Conservation (phyloP, 2,888 invertebrate genomes). For the Mellilla xanthometata region DNA sequence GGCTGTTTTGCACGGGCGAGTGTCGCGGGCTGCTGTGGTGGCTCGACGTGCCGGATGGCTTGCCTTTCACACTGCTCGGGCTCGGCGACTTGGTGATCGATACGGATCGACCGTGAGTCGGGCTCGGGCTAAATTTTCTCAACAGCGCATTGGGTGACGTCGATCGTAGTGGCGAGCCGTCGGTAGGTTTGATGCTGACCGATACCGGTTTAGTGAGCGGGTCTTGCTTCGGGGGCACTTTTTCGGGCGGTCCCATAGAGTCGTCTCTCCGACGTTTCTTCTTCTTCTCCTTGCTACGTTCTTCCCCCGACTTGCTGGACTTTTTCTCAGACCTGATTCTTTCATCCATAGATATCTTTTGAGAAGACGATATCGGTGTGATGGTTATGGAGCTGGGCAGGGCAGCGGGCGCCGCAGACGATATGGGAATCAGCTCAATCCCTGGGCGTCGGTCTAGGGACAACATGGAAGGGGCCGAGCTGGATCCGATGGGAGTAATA, state of each 20-base stretch:
- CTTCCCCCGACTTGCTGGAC: constrained; percentile 70
- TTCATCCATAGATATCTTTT: constrained; percentile 74
- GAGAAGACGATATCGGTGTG: constrained; percentile 88
- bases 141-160: constrained; percentile 86
- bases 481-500: constrained; percentile 78
- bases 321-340: constrained; percentile 73
- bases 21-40: constrained; percentile 88
- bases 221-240: constrained; percentile 89
- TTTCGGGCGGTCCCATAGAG: constrained; percentile 92
- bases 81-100: constrained; percentile 85
- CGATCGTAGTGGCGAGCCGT: constrained; percentile 84
- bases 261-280: constrained; percentile 89
- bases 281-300: constrained; percentile 85
- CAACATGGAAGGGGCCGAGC: constrained; percentile 84
- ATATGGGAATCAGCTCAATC: constrained; percentile 93
- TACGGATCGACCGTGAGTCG: constrained; percentile 85
- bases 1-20: constrained; percentile 89
- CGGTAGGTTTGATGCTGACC: constrained; percentile 88
- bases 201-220: constrained; percentile 87
- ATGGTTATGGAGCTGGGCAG: constrained; percentile 93
- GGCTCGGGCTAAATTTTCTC: constrained; percentile 88
- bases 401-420: constrained; percentile 84
- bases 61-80: constrained; percentile 70
- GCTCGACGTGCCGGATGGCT: constrained; percentile 76
- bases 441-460: constrained; percentile 88